A percentile compares a stretch with the other conserved stretches of the same genome.
Conservation (phyloP, 1,140 invertebrate genomes). For the Lordiphosa mommai region DNA sequence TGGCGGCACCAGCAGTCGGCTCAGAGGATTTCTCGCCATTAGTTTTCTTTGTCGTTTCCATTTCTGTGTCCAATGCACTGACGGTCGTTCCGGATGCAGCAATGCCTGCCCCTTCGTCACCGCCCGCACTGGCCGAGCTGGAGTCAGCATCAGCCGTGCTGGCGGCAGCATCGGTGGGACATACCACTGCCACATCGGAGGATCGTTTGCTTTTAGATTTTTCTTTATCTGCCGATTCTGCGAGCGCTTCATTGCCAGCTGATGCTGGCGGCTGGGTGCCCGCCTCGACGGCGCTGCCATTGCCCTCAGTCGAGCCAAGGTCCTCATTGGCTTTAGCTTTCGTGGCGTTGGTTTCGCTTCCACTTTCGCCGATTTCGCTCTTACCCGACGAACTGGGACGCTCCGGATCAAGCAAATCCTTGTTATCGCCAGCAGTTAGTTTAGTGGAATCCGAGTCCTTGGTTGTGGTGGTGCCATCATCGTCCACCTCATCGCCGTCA, state of each 20-base stretch:
- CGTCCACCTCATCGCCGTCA: conserved; percentile 78
- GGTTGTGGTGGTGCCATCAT: conserved; percentile 76
- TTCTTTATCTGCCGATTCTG: conserved; percentile 54
- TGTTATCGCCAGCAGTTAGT: conserved; percentile 64
- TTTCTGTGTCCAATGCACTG: conserved; percentile 44
- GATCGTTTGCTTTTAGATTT: conserved; percentile 19
- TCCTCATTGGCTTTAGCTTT: conserved; percentile 23
- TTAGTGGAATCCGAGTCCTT: conserved; percentile 79
- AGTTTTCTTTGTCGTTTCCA: conserved; percentile 45
- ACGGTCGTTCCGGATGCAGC: conserved; percentile 39
- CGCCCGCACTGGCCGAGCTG: conserved; percentile 14
- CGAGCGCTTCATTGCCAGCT: conserved; percentile 26
- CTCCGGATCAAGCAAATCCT: conserved; percentile 76
- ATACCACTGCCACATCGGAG: conserved; percentile 22
- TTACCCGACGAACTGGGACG: conserved; percentile 80
- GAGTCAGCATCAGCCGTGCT: conserved; percentile 23
- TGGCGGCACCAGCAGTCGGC: conserved; percentile 37
- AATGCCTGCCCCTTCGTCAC: conserved; percentile 43
- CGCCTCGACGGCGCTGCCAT: conserved; percentile 58
- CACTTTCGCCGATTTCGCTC: conserved; percentile 67
- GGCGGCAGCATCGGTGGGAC: neutral
- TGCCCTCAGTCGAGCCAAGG: conserved; percentile 39
- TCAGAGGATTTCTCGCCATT: conserved; percentile 53
- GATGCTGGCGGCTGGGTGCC: conserved; percentile 29
- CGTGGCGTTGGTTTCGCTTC: conserved; percentile 34